Evolutionary conservation across 2,113 vertebrate genomes (phyloP).

Genomic region (Petrocephalus microphthalmus): DNA sequence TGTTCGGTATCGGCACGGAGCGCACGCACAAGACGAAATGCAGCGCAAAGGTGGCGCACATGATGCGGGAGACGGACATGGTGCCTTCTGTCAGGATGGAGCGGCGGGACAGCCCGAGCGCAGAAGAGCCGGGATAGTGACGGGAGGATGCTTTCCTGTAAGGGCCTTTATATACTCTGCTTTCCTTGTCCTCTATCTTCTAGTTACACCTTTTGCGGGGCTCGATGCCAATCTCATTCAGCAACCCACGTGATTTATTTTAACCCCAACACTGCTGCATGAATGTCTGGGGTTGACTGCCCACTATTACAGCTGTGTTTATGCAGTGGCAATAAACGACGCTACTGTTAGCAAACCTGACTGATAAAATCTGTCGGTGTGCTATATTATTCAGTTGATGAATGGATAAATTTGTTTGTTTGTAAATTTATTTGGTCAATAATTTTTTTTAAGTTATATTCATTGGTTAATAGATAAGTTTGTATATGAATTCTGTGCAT

Average conservation of each 20-base stretch:
- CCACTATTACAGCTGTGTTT: background rate
- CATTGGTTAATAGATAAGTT: background rate
- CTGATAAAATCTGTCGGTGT: background rate
- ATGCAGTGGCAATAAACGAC: background rate
- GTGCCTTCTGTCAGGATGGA: conserved; percentile 23
- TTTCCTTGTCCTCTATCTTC: conserved; percentile 64
- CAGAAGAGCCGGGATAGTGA: conserved; percentile 32
- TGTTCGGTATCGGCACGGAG: conserved; percentile 38
- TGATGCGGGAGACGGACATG: conserved; percentile 45
- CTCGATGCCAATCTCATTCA: conserved; percentile 56
- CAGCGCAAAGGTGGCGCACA: conserved; percentile 45
- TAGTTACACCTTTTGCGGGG: conserved; percentile 46
- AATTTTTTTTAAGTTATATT: background rate
- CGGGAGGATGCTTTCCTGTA: conserved; percentile 30
- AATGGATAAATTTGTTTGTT: too few species aligned
- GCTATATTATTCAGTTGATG: background rate
- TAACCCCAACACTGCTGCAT: conserved; percentile 38
- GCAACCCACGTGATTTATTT: conserved; percentile 47
- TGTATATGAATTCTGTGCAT: background rate
- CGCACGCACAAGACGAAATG: conserved; percentile 38
- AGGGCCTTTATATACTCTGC: conserved; percentile 60
- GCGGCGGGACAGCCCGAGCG: background rate
- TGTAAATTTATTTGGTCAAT: background rate
- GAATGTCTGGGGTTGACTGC: background rate
- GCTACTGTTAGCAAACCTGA: background rate